phyloP scores from a whole-genome alignment of 2,113 vertebrate species.

The Xiphorhynchus elegans region DNA sequence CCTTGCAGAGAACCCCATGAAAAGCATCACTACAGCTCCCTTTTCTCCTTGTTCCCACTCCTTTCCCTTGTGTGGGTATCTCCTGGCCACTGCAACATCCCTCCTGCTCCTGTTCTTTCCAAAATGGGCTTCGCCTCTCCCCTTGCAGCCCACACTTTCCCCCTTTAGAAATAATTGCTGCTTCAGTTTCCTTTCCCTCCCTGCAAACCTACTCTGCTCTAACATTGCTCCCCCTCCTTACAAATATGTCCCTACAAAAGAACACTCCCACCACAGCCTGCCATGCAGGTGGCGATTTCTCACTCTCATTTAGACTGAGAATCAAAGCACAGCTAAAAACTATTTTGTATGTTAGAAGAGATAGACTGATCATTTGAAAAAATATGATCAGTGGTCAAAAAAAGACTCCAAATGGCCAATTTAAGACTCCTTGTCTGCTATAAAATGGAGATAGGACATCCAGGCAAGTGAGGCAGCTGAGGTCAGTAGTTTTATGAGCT shows the following conservation, averaged over 20 bases:
- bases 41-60: neutral
- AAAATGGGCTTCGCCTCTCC: neutral
- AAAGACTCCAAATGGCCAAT: neutral
- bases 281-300: neutral
- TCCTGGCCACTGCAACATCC: neutral
- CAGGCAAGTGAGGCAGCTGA: neutral
- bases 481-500: neutral
- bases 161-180: neutral
- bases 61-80: neutral
- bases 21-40: neutral
- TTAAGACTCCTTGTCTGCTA: neutral
- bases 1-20: neutral
- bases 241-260: fast-evolving
- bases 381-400: neutral
- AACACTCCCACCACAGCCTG: neutral
- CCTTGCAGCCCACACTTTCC: neutral
- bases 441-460: neutral
- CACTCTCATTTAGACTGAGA: neutral
- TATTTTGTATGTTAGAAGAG: neutral
- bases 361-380: neutral
- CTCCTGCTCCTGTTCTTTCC: neutral
- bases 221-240: neutral
- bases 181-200: neutral
- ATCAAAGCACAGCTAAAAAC: neutral
- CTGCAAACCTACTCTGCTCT: neutral